These are phyloP conservation scores for Timema cristinae DNA, from an alignment of 2,888 invertebrate species.

Conservation along the genomic window DNA sequence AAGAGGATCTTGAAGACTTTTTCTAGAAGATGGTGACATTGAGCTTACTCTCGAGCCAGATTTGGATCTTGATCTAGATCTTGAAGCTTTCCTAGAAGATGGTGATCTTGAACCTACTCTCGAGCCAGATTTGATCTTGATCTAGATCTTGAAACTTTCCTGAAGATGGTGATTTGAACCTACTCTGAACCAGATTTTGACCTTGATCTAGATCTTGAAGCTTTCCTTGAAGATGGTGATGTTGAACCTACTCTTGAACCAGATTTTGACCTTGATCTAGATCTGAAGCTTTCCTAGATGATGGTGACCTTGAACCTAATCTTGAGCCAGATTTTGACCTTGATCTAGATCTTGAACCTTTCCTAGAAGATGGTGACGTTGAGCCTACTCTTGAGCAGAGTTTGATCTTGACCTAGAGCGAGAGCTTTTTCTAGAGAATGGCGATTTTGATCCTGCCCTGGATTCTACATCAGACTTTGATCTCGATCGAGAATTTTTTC, in stretches of 20 bases:
- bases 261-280: slow-evolving; percentile 31
- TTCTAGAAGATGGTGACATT: slow-evolving; percentile 34
- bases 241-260: slow-evolving; percentile 25
- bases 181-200: slow-evolving; percentile 40
- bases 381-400: slow-evolving; percentile 17
- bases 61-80: slow-evolving; percentile 30
- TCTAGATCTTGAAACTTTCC: slow-evolving; percentile 34
- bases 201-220: slow-evolving; percentile 37
- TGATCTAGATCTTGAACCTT: slow-evolving; percentile 36
- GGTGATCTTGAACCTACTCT: slow-evolving; percentile 33
- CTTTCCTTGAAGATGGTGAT: too few relatives aligned
- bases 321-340: slow-evolving; percentile 41
- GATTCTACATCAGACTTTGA: slow-evolving; percentile 19
- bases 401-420: slow-evolving; percentile 35
- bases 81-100: slow-evolving; percentile 28
- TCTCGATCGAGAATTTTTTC: slow-evolving; percentile 25
- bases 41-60: slow-evolving; percentile 33
- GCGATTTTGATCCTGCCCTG: slow-evolving; percentile 27
- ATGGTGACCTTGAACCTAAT: slow-evolving; percentile 34
- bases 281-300: slow-evolving; percentile 37
- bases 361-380: too few relatives aligned
- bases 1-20: slow-evolving; percentile 31
- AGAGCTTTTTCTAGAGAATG: slow-evolving; percentile 28
- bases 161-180: slow-evolving; percentile 36
- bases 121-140: slow-evolving; percentile 34